Evolutionary conservation across 2,113 vertebrate species (phyloP).

Genomic region (Danionella cerebrum): DNA sequence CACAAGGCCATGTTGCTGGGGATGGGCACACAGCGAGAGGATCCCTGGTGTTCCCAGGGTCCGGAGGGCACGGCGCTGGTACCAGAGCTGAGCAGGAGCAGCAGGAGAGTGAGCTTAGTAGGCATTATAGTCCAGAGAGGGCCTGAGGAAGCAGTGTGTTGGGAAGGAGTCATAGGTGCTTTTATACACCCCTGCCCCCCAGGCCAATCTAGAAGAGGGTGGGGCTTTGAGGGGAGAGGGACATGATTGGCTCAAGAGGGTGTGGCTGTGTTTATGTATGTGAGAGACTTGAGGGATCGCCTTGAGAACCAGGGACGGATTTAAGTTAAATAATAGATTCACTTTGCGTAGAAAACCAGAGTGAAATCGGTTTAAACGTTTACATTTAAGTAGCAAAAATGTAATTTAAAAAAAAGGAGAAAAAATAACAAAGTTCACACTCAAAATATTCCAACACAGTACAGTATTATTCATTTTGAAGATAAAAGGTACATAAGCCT

Average conservation of each 20-base stretch:
- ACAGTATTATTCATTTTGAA: too few relatives aligned
- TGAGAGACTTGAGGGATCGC: conserved; percentile 23
- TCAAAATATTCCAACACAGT: too few relatives aligned
- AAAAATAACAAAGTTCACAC: too few relatives aligned
- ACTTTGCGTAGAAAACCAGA: too few relatives aligned
- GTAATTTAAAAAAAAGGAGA: too few relatives aligned
- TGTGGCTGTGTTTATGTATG: conserved; percentile 27
- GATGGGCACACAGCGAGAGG: conserved; percentile 63
- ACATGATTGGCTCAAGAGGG: conserved; percentile 25
- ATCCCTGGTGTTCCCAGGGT: conserved; percentile 62
- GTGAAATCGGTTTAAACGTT: too few relatives aligned
- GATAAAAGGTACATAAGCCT: too few relatives aligned
- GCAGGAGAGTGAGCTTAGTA: conserved; percentile 30
- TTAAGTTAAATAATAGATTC: too few relatives aligned
- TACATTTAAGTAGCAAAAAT: too few relatives aligned
- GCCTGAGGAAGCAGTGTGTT: neutral
- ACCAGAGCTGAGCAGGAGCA: conserved; percentile 37
- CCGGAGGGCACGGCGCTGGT: conserved; percentile 35
- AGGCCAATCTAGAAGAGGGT: conserved; percentile 23
- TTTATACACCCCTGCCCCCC: conserved; percentile 59
- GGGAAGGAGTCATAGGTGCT: conserved; percentile 46
- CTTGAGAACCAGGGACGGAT: too few relatives aligned
- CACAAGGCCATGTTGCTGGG: conserved; percentile 71
- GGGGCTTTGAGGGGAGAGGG: conserved; percentile 31
- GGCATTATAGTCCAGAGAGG: conserved; percentile 25